Evolutionary conservation across 2,113 vertebrate species (phyloP).

Genomic region (Poeciliopsis turrubarensis): DNA sequence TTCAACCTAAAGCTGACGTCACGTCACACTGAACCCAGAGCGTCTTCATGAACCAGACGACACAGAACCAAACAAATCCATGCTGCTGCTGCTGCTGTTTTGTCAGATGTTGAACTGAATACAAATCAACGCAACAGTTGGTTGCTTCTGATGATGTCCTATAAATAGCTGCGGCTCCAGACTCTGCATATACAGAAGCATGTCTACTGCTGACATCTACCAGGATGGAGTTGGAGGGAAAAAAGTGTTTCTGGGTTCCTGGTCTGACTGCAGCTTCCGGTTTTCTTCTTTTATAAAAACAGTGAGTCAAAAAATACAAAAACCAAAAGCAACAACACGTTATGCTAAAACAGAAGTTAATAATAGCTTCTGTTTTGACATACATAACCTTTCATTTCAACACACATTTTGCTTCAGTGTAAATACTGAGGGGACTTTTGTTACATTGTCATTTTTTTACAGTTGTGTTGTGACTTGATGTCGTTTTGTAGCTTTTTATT

Average conservation of each 20-base stretch:
- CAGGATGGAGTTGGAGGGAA: background rate
- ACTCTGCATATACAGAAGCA: background rate
- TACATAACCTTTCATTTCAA: too few species aligned
- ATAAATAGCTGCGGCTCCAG: background rate
- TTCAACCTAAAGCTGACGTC: background rate
- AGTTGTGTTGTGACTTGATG: too few species aligned
- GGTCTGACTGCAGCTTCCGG: background rate
- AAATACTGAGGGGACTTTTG: too few species aligned
- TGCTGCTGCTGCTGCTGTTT: background rate
- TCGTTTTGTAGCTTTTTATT: too few species aligned
- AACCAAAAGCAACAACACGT: too few species aligned
- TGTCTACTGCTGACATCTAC: background rate
- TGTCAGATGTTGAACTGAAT: background rate
- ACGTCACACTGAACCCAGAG: background rate
- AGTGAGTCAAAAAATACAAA: too few species aligned
- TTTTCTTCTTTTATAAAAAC: constrained; percentile 5
- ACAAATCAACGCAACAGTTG: background rate
- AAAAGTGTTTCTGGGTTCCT: background rate
- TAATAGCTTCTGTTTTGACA: too few species aligned
- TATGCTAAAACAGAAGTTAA: too few species aligned
- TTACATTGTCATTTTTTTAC: too few species aligned
- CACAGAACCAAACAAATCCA: background rate
- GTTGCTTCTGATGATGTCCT: background rate
- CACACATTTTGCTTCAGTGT: too few species aligned
- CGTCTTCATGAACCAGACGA: background rate